A percentile compares a stretch with the other conserved stretches of the same genome.
Evolutionary conservation across 2,888 invertebrate genomes (phyloP).

Genomic region (Heliconius ismenius): DNA sequence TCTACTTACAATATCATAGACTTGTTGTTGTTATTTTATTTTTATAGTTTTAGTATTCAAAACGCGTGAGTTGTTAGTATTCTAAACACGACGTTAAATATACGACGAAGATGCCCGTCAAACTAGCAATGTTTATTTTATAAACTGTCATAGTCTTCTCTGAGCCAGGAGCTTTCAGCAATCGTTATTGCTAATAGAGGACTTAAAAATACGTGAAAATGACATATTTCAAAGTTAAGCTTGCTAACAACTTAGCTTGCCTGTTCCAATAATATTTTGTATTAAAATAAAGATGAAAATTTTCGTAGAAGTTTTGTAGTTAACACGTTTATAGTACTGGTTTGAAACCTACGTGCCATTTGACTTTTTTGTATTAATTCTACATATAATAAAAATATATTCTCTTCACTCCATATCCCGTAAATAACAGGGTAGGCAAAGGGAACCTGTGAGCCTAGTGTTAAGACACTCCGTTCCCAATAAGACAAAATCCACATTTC

Average conservation of each 20-base stretch:
- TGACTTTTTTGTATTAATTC: neutral
- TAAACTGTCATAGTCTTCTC: constrained; percentile 5
- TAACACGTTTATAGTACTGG: neutral
- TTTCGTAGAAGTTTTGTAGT: neutral
- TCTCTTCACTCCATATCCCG: no score
- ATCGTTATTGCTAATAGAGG: constrained; percentile 13
- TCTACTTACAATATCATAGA: neutral
- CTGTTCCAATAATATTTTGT: neutral
- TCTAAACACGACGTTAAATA: neutral
- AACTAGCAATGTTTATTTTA: constrained; percentile 7
- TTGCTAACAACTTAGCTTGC: constrained; percentile 5
- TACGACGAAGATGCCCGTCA: constrained; percentile 4
- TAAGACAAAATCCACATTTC: no score
- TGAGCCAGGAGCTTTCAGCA: constrained; percentile 3
- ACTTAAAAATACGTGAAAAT: constrained; percentile 9
- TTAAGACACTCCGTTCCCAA: no score
- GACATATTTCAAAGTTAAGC: constrained; percentile 1
- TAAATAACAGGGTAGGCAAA: no score
- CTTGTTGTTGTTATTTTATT: constrained; percentile 5
- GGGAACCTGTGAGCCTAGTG: no score
- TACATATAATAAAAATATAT: no score
- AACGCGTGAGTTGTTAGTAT: neutral
- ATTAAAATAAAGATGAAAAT: neutral
- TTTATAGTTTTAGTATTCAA: neutral
- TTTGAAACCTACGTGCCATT: neutral